Percentiles rank a stretch among this genome's conserved stretches.
These are phyloP conservation scores for Gortyna flavago DNA, from an alignment of 2,888 invertebrate species.

Conservation along the genomic window DNA sequence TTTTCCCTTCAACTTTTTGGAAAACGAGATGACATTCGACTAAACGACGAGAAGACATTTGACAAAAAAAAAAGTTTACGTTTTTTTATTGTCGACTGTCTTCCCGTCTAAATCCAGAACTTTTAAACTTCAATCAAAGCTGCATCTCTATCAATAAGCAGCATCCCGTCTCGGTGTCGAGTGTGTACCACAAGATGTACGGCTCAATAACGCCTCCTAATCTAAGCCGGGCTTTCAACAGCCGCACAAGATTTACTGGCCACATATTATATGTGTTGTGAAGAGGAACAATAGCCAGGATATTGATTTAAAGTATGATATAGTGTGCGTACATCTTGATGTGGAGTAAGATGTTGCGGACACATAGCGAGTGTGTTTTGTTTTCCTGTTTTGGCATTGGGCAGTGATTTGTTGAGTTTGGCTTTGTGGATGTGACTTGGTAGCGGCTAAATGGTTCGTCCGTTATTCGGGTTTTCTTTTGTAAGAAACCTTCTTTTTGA, in stretches of 20 bases:
- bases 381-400: constrained; percentile 44
- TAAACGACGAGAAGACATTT: neutral
- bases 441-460: constrained; percentile 11
- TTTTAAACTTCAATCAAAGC: constrained; percentile 14
- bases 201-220: constrained; percentile 83
- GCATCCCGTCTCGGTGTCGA: constrained; percentile 25
- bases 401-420: constrained; percentile 41
- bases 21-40: neutral
- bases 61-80: neutral
- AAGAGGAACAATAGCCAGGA: constrained; percentile 63
- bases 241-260: constrained; percentile 80
- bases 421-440: constrained; percentile 45
- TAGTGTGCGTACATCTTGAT: constrained; percentile 61
- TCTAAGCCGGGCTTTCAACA: constrained; percentile 78
- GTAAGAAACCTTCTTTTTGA: neutral
- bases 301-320: constrained; percentile 71
- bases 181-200: constrained; percentile 77
- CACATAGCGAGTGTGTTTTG: constrained; percentile 27
- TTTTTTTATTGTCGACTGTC: too few species aligned
- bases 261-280: constrained; percentile 73
- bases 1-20: neutral
- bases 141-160: constrained; percentile 21
- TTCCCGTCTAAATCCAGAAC: neutral
- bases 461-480: neutral
- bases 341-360: constrained; percentile 33